These are phyloP conservation scores for Lasioglossum zephyrum DNA, from an alignment of 2,888 invertebrate species.

Conservation along the genomic window DNA sequence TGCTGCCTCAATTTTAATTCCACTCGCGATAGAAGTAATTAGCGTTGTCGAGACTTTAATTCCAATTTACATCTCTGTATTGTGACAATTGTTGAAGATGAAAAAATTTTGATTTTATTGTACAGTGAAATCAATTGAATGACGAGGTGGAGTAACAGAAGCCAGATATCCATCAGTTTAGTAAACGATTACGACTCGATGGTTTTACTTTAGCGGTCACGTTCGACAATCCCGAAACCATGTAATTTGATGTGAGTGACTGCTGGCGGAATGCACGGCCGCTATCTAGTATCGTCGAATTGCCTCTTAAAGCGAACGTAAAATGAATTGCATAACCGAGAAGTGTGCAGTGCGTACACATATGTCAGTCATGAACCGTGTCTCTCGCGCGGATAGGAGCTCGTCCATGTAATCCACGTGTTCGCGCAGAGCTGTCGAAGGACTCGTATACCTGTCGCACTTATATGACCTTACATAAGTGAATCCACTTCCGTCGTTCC, in stretches of 20 bases:
- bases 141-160: not conserved
- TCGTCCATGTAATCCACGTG: constrained; percentile 15
- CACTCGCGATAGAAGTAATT: constrained; percentile 47
- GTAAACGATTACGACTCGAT: constrained; percentile 37
- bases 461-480: constrained; percentile 50
- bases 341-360: constrained; percentile 22
- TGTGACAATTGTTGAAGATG: too few species aligned
- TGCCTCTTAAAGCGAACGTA: constrained; percentile 58
- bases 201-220: constrained; percentile 7
- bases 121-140: not conserved
- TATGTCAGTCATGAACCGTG: constrained; percentile 33
- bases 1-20: constrained; percentile 49
- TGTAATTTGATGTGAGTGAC: constrained; percentile 21
- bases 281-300: constrained; percentile 45
- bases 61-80: constrained; percentile 34
- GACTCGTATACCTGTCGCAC: constrained; percentile 53
- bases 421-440: constrained; percentile 36
- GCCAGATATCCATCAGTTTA: constrained; percentile 3
- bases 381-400: constrained; percentile 32
- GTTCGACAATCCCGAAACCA: constrained; percentile 3
- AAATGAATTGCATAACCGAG: constrained; percentile 65
- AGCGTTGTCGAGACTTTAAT: constrained; percentile 36
- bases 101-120: too few species aligned
- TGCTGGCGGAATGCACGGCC: constrained; percentile 32
- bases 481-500: constrained; percentile 60